phyloP scores from a whole-genome alignment of 92 coral and sea anemone genomes.

The Blastomussa wellsi region DNA sequence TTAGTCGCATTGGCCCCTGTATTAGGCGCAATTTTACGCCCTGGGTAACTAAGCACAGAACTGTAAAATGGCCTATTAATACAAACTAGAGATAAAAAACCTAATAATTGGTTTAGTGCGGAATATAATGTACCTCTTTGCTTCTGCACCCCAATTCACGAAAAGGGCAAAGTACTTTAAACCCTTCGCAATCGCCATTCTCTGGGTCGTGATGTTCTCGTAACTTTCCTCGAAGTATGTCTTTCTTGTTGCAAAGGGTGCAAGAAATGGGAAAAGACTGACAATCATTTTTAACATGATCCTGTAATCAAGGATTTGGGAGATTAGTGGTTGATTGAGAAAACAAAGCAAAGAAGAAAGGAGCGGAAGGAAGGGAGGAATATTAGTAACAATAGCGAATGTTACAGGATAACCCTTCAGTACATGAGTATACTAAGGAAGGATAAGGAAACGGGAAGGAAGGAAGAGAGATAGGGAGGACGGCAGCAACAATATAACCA shows the following conservation, averaged over 20 bases:
- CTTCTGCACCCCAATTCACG: slow-evolving; percentile 37
- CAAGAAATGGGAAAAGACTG: slow-evolving; percentile 41
- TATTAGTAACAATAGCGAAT: no score
- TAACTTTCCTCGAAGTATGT: slow-evolving; percentile 38
- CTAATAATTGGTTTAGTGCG: no score
- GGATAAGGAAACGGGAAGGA: no score
- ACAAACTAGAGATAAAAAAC: no score
- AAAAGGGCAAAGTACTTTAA: slow-evolving; percentile 49
- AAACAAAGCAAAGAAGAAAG: neutral
- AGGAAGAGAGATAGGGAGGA: no score
- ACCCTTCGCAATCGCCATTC: slow-evolving; percentile 51
- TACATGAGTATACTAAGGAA: no score
- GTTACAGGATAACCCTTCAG: no score
- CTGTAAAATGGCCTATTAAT: no score
- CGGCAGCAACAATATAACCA: no score
- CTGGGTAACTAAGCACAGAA: no score
- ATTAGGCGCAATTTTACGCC: no score
- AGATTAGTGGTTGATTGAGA: neutral
- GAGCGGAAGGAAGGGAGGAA: neutral
- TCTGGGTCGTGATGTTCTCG: slow-evolving; percentile 51
- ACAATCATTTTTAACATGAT: slow-evolving; percentile 33
- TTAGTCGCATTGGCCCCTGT: no score
- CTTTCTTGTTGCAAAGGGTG: slow-evolving; percentile 40
- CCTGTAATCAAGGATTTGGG: slow-evolving; percentile 3
- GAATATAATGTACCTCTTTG: slow-evolving; percentile 52